Conservation (phyloP, 2,797 vertebrate species). For the Anguilla megastoma region DNA sequence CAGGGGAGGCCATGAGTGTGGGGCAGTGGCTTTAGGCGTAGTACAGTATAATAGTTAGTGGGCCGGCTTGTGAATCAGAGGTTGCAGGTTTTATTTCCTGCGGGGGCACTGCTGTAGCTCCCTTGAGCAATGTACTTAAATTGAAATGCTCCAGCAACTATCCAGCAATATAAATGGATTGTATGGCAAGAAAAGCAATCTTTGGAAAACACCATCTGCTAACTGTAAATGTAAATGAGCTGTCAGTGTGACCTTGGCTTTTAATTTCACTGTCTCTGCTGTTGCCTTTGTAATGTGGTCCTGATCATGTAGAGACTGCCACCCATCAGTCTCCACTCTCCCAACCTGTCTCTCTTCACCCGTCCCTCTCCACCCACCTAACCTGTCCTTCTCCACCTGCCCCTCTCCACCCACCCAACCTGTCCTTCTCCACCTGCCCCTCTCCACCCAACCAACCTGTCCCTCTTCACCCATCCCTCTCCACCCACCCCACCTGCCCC, state of each 20-base stretch:
- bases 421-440: no score
- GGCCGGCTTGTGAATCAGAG: neutral
- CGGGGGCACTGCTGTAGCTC: neutral
- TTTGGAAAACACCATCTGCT: neutral
- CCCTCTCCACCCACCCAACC: no score
- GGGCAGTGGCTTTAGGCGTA: neutral
- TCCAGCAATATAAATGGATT: neutral
- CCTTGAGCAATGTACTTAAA: neutral
- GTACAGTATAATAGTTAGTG: neutral
- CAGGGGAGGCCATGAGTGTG: slow-evolving; percentile 46
- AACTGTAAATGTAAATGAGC: slow-evolving; percentile 37
- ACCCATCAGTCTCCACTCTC: no score
- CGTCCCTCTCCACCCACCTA: no score
- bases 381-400: no score
- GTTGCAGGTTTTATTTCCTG: neutral
- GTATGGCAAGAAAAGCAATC: neutral
- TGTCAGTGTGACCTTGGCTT: slow-evolving; percentile 37
- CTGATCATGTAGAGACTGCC: slow-evolving; percentile 41
- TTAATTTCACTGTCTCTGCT: slow-evolving; percentile 47
- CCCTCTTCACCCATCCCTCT: no score
- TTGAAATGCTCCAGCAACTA: neutral
- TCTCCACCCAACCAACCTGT: no score
- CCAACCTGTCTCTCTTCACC: no score
- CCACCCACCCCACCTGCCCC: no score
- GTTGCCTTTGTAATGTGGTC: slow-evolving; percentile 49